phyloP scores from a whole-genome alignment of 2,113 vertebrate species.

The Takifugu bimaculatus region DNA sequence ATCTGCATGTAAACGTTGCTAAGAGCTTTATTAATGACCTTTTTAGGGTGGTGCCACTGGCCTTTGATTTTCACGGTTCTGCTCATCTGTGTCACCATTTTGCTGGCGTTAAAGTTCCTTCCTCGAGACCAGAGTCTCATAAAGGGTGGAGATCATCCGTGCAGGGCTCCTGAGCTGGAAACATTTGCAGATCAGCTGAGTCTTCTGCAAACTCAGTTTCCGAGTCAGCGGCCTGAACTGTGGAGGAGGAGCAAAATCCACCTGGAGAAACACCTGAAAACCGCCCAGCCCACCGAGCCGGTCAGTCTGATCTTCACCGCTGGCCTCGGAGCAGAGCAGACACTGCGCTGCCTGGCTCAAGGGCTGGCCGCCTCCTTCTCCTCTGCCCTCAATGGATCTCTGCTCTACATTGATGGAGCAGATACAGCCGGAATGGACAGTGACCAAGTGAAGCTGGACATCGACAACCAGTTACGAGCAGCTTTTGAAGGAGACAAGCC shows the following conservation, averaged over 20 bases:
- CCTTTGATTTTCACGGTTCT: slow-evolving; percentile 36
- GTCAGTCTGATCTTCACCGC: slow-evolving; percentile 85
- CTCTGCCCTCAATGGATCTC: slow-evolving; percentile 58
- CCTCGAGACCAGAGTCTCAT: not conserved
- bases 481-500: slow-evolving; percentile 75
- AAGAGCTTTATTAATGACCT: not conserved
- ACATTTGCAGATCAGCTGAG: slow-evolving; percentile 38
- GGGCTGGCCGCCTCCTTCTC: slow-evolving; percentile 78
- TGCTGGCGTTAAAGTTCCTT: slow-evolving; percentile 11
- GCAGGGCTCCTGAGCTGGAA: not conserved
- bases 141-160: not conserved
- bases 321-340: slow-evolving; percentile 71
- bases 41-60: slow-evolving; percentile 41
- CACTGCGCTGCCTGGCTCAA: slow-evolving; percentile 81
- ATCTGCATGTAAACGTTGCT: not conserved
- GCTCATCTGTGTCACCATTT: slow-evolving; percentile 8
- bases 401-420: slow-evolving; percentile 73
- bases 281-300: slow-evolving; percentile 73
- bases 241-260: slow-evolving; percentile 81
- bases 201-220: slow-evolving; percentile 67
- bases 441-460: slow-evolving; percentile 77
- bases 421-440: slow-evolving; percentile 69
- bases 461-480: slow-evolving; percentile 77
- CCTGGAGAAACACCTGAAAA: slow-evolving; percentile 81
- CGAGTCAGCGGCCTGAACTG: slow-evolving; percentile 73